Conservation (phyloP, 2,797 vertebrate species). For the Macropus fuliginosus region DNA sequence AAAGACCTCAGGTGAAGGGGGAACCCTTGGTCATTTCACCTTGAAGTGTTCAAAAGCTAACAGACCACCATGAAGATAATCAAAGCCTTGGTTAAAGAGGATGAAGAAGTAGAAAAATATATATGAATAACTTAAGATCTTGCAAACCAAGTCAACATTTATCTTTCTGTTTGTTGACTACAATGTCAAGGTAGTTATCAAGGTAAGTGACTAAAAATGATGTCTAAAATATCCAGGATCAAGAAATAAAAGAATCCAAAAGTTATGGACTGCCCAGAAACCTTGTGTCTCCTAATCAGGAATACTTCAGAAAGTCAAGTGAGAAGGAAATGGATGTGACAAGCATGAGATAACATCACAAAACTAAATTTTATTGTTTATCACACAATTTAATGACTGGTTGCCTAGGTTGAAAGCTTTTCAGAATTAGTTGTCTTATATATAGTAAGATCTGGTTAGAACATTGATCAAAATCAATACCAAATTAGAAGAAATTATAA, state of each 20-base stretch:
- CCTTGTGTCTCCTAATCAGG: neutral
- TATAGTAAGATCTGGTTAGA: neutral
- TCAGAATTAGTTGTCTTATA: neutral
- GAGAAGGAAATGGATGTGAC: neutral
- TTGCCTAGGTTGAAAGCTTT: neutral
- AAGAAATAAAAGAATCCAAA: neutral
- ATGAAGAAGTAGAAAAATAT: neutral
- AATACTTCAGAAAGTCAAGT: neutral
- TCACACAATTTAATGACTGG: neutral
- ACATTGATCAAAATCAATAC: neutral
- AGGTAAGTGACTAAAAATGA: neutral
- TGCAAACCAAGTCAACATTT: neutral
- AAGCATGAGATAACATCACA: neutral
- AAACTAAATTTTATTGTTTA: neutral
- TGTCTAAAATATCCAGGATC: neutral
- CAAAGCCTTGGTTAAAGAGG: neutral
- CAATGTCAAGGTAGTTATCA: neutral
- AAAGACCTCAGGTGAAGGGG: neutral
- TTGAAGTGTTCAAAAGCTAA: neutral
- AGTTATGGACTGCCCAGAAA: neutral
- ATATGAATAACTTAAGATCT: neutral
- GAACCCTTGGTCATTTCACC: neutral
- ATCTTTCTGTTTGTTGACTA: neutral
- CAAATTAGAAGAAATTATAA: neutral
- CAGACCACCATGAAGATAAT: neutral